phyloP scores from a whole-genome alignment of 2,888 invertebrate genomes.

The Sceliomorpha sp. region DNA sequence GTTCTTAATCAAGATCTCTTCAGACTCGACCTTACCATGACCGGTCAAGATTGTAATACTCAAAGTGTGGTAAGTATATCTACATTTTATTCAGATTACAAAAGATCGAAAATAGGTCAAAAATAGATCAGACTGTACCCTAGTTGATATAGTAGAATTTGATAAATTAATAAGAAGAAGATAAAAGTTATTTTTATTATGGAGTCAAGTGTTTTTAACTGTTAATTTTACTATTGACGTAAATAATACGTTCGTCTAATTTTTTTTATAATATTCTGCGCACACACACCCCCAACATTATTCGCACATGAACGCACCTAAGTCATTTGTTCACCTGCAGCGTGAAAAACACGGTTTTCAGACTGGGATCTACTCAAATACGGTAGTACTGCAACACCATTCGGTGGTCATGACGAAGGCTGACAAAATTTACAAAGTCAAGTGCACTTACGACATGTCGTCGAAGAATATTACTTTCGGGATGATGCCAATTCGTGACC shows the following conservation, averaged over 20 bases:
- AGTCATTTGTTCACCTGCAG: slow-evolving; percentile 64
- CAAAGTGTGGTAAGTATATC: slow-evolving; percentile 92
- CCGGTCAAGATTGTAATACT: slow-evolving; percentile 96
- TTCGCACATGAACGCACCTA: background rate
- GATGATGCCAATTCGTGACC: slow-evolving; percentile 98
- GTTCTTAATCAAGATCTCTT: slow-evolving; percentile 95
- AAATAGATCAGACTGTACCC: too few species aligned
- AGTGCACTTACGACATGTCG: slow-evolving; percentile 97
- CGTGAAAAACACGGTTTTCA: slow-evolving; percentile 82
- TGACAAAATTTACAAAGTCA: slow-evolving; percentile 97
- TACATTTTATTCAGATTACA: background rate
- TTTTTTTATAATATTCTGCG: too few species aligned
- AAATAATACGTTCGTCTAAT: too few species aligned
- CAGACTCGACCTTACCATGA: slow-evolving; percentile 95
- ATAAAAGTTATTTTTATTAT: too few species aligned
- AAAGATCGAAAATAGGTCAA: too few species aligned
- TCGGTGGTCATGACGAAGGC: slow-evolving; percentile 98
- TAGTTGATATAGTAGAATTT: too few species aligned
- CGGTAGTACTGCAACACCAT: slow-evolving; percentile 96
- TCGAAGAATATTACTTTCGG: slow-evolving; percentile 98
- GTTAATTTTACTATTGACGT: too few species aligned
- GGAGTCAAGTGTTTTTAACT: too few species aligned
- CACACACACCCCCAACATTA: slow-evolving; percentile 3
- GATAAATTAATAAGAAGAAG: too few species aligned
- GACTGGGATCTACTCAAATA: slow-evolving; percentile 96